phyloP scores from a whole-genome alignment of 2,113 vertebrate species.

The Aldabrachelys gigantea region DNA sequence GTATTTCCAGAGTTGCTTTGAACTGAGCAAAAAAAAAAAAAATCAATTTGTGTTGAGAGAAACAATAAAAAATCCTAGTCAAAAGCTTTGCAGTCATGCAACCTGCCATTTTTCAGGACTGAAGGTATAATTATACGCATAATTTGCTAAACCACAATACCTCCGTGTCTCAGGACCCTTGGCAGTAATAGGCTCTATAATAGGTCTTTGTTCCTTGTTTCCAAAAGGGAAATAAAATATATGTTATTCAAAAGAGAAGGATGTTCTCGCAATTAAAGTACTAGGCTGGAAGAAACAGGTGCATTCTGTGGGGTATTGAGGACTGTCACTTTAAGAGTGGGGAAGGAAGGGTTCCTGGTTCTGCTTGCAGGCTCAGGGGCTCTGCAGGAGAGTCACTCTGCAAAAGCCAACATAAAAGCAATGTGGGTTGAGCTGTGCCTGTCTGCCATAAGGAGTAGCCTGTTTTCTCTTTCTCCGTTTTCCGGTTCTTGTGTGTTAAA shows the following conservation, averaged over 20 bases:
- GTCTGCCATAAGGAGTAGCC: no score
- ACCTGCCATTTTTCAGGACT: neutral
- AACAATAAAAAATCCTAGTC: neutral
- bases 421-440: no score
- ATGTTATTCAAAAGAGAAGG: conserved; percentile 33
- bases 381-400: no score
- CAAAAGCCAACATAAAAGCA: no score
- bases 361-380: no score
- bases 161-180: neutral
- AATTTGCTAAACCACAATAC: conserved; percentile 61
- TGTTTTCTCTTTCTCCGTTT: no score
- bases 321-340: no score
- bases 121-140: neutral
- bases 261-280: conserved; percentile 37
- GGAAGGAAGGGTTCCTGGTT: no score
- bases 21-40: neutral
- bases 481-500: no score
- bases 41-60: conserved; percentile 21
- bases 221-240: conserved; percentile 1
- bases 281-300: neutral
- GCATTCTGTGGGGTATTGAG: no score
- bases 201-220: neutral
- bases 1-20: neutral
- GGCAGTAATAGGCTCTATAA: neutral
- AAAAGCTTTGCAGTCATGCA: conserved; percentile 28